These are phyloP conservation scores for Pogonocherus hispidulus DNA, from an alignment of 2,888 invertebrate genomes.

Conservation along the genomic window DNA sequence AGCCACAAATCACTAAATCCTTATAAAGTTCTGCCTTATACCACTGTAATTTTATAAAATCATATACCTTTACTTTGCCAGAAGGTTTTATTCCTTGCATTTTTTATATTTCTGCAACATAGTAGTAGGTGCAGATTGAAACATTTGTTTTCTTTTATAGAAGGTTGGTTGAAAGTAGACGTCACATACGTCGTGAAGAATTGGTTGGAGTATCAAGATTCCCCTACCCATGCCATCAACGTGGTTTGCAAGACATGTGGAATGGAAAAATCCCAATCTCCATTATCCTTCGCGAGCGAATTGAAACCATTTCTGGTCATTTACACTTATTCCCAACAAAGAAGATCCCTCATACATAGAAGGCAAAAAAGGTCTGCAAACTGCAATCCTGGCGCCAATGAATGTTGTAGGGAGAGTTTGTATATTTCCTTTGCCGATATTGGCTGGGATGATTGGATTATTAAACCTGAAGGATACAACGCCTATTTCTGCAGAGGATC, in stretches of 20 bases:
- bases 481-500: slow-evolving; percentile 90
- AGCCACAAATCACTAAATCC: too few species aligned
- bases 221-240: slow-evolving; percentile 80
- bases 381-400: slow-evolving; percentile 78
- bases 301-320: slow-evolving; percentile 84
- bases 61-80: too few species aligned
- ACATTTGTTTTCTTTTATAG: slow-evolving; percentile 70
- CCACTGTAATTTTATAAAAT: too few species aligned
- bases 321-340: slow-evolving; percentile 81
- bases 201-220: slow-evolving; percentile 80
- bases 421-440: slow-evolving; percentile 87
- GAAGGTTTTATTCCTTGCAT: too few species aligned
- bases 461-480: slow-evolving; percentile 85
- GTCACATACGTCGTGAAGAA: slow-evolving; percentile 82
- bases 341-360: slow-evolving; percentile 64
- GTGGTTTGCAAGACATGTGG: slow-evolving; percentile 85
- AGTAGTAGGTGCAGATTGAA: too few species aligned
- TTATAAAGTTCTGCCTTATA: too few species aligned
- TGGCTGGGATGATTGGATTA: slow-evolving; percentile 92
- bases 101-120: too few species aligned
- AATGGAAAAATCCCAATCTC: slow-evolving; percentile 74
- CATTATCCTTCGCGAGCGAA: slow-evolving; percentile 79
- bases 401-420: slow-evolving; percentile 87
- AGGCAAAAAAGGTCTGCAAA: slow-evolving; percentile 73
- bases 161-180: slow-evolving; percentile 87